These are phyloP conservation scores for Hydrotaea diabolus DNA, from an alignment of 2,888 invertebrate species.

Conservation along the genomic window DNA sequence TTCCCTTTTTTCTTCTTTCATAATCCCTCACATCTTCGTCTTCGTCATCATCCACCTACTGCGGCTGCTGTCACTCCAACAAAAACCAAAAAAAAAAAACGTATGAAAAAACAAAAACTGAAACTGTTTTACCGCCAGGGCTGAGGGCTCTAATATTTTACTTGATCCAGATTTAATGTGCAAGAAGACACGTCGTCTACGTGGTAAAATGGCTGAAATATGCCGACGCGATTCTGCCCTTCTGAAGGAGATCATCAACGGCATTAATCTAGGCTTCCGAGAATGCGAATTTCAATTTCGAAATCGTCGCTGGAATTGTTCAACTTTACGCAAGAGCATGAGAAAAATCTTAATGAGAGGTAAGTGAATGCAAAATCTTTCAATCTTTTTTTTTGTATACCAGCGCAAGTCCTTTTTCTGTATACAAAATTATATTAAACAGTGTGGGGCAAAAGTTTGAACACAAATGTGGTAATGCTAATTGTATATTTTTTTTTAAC, in stretches of 20 bases:
- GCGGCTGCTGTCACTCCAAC: not conserved
- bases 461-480: too few species aligned
- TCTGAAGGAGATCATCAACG: slow-evolving; percentile 90
- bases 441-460: not conserved
- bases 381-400: slow-evolving; percentile 28
- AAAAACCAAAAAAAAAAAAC: not conserved
- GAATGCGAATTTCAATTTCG: slow-evolving; percentile 95
- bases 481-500: too few species aligned
- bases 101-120: slow-evolving; percentile 5
- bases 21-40: not conserved
- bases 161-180: slow-evolving; percentile 94
- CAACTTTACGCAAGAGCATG: slow-evolving; percentile 85
- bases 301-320: slow-evolving; percentile 94
- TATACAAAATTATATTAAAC: not conserved
- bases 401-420: too few species aligned
- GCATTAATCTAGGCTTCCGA: slow-evolving; percentile 90
- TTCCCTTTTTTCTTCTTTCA: not conserved
- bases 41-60: slow-evolving; percentile 8
- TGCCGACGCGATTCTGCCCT: slow-evolving; percentile 92
- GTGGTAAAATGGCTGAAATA: slow-evolving; percentile 89
- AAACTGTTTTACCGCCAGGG: slow-evolving; percentile 82
- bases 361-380: slow-evolving; percentile 79
- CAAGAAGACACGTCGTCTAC: slow-evolving; percentile 89
- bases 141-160: slow-evolving; percentile 91
- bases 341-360: slow-evolving; percentile 93